Conservation (phyloP, 2,888 invertebrate genomes). For the Bombyx huttoni region DNA sequence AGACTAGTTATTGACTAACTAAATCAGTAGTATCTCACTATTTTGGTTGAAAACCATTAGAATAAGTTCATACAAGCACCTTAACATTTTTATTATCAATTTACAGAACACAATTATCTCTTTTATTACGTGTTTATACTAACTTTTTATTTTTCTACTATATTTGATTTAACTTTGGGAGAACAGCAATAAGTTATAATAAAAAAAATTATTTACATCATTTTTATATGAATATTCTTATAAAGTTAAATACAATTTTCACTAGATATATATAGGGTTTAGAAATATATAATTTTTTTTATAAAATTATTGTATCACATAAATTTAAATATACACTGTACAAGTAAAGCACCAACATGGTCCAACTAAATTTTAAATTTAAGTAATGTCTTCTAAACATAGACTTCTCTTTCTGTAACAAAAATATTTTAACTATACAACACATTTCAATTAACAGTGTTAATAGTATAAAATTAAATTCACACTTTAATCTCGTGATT, state of each 20-base stretch:
- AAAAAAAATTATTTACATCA: too few species aligned
- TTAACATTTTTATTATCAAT: too few species aligned
- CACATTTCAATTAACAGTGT: too few species aligned
- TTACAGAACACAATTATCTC: too few species aligned
- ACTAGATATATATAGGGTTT: neutral
- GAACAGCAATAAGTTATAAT: neutral
- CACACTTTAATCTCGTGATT: too few species aligned
- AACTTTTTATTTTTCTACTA: neutral
- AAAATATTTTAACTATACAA: conserved; percentile 3
- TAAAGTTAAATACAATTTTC: neutral
- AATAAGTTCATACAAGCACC: too few species aligned
- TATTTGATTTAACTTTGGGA: neutral
- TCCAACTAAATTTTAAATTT: conserved; percentile 43
- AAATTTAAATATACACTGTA: conserved; percentile 41
- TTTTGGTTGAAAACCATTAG: too few species aligned
- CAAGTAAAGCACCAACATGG: conserved; percentile 42
- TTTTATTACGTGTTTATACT: too few species aligned
- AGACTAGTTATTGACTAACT: conserved; percentile 2
- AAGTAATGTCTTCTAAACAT: conserved; percentile 30
- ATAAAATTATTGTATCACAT: conserved; percentile 16
- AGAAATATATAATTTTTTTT: neutral
- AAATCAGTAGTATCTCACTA: neutral
- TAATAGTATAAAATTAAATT: too few species aligned
- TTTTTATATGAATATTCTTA: neutral
- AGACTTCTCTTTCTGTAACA: conserved; percentile 43